Percentiles rank a stretch among this genome's conserved stretches.
Evolutionary conservation across 2,797 vertebrate genomes (phyloP).

Genomic region (Tapirus indicus): DNA sequence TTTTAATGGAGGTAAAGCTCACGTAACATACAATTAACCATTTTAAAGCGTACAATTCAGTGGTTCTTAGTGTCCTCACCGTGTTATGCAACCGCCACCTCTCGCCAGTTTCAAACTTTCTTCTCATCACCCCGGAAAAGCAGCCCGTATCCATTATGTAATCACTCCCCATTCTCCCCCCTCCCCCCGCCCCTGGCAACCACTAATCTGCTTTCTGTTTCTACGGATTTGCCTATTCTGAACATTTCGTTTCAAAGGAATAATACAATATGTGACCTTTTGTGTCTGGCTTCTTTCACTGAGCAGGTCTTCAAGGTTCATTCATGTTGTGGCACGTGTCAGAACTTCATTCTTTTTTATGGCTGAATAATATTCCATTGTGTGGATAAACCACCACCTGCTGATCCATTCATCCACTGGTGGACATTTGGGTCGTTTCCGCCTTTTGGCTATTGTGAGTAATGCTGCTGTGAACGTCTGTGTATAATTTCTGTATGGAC

Average conservation of each 20-base stretch:
- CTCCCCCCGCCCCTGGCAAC: neutral
- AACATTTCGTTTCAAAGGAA: neutral
- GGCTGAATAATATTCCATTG: neutral
- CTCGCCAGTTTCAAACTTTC: neutral
- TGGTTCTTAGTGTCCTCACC: accelerated
- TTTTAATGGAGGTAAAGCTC: neutral
- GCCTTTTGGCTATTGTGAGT: neutral
- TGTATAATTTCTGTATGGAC: neutral
- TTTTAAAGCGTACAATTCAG: neutral
- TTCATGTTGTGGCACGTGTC: accelerated
- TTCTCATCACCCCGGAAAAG: neutral
- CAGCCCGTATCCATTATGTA: accelerated
- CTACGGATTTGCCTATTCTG: neutral
- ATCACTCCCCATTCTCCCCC: accelerated
- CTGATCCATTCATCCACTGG: accelerated
- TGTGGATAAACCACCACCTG: accelerated
- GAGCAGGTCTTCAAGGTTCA: neutral
- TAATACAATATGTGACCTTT: too few relatives aligned
- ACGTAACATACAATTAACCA: neutral
- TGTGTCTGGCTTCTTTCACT: neutral
- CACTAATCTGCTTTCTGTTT: neutral
- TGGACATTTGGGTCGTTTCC: neutral
- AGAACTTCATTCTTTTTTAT: neutral
- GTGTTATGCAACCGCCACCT: too few relatives aligned
- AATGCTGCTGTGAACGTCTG: neutral